Base-by-base conservation (phyloP, 2,113 vertebrate genomes). In the Rhinichthys klamathensis region DNA sequence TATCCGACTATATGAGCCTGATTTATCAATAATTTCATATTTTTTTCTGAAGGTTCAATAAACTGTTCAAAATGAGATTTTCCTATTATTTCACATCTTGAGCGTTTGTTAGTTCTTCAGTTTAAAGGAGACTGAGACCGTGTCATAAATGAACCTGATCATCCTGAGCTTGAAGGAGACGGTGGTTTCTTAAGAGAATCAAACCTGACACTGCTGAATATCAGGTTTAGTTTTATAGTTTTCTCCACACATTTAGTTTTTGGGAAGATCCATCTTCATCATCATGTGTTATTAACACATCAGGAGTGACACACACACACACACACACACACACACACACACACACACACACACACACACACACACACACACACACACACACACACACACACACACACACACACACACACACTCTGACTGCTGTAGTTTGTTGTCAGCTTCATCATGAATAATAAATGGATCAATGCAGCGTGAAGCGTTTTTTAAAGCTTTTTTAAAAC, bases 401-500 rank as follows among this genome's bases (percentile, higher is more conserved):
- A 67, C 65, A 30, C 30, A 30, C 30, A 30, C 35, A 41, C 21
- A 0, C 35, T 72, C n/a, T 72, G 35, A 21, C 46, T 54, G 54
- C 85, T 89, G 79, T 86, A 91, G 86, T 87, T 81, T 23, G 83
- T 63, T 83, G 81, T 85, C 51, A 84, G 85, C 56, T 76, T 82
- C 86, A 80, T 85, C 76, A n/a, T 93, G 56, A 93, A 91, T 93
- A 92, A 91, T 92, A 72, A 69, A 92, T 85, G 44, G 0, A 44
- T 79, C 85, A 91, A 83, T 87, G 87, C 70, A 82, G 82, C 77
- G 75, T 86, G 88, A 67, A 80, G 84, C 73, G 69, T 84, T 38
- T 84, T 89, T 83, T 63, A 84, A 90, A 84, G 60, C 12, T 90
- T 75, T 74, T 74, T 74, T 15, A 89, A 85, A 38, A 12, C 61